Conservation (phyloP, 2,113 vertebrate genomes). For the Tringa solitaria region DNA sequence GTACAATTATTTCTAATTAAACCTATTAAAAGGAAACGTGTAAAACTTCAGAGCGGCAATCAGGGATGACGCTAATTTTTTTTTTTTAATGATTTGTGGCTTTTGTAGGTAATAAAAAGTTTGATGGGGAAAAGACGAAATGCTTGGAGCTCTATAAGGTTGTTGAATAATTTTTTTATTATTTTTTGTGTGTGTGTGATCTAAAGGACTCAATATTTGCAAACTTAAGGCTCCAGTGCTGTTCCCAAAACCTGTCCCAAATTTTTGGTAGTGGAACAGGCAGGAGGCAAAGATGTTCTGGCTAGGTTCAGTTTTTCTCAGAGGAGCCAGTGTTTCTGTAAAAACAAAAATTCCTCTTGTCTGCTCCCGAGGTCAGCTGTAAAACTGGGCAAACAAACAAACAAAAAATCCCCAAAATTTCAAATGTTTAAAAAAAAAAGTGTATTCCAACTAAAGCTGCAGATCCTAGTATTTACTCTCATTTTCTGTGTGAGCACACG, state of each 20-base stretch:
- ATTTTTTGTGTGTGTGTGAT: rapidly evolving
- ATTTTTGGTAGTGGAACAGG: not conserved
- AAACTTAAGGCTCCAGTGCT: not conserved
- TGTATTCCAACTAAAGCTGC: not conserved
- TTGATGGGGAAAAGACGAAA: not conserved
- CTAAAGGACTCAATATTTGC: not conserved
- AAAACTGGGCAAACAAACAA: not conserved
- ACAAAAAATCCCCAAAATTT: not conserved
- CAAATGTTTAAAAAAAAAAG: not conserved
- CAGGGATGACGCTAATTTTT: not conserved
- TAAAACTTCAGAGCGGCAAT: not conserved
- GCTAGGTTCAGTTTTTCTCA: not conserved
- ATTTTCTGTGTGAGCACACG: not conserved
- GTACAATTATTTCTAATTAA: not conserved
- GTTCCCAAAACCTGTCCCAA: rapidly evolving
- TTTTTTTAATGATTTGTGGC: not conserved
- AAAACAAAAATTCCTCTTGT: not conserved
- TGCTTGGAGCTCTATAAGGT: not conserved
- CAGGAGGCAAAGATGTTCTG: not conserved
- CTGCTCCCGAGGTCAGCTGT: not conserved
- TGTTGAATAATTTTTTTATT: not conserved
- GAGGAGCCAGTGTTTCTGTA: not conserved
- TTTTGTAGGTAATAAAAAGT: not conserved
- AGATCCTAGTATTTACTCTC: not conserved
- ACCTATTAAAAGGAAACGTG: not conserved